Evolutionary conservation across 2,888 invertebrate genomes (phyloP).

Genomic region (Hypselothyrea guttata): DNA sequence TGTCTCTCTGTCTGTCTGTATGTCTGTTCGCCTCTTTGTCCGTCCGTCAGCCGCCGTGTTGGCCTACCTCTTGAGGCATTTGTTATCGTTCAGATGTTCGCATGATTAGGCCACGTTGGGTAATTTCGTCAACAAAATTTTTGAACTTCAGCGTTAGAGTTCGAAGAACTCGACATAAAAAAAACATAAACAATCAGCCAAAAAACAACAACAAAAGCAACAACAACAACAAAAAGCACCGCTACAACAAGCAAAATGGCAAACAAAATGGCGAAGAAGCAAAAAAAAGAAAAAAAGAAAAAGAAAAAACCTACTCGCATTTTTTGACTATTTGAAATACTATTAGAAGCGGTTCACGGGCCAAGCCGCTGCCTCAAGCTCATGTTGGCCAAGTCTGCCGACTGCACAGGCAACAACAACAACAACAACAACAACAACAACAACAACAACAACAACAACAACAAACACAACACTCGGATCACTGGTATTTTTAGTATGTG

Average conservation of each 20-base stretch:
- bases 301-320: slow-evolving; percentile 9
- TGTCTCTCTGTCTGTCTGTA: not conserved
- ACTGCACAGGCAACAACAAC: slow-evolving; percentile 30
- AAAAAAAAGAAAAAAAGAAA: too few species aligned
- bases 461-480: slow-evolving; percentile 55
- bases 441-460: slow-evolving; percentile 40
- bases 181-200: slow-evolving; percentile 42
- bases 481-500: slow-evolving; percentile 71
- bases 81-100: slow-evolving; percentile 48
- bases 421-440: slow-evolving; percentile 24
- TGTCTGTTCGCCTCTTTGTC: slow-evolving; percentile 1
- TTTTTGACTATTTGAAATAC: slow-evolving; percentile 28
- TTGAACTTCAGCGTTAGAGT: slow-evolving; percentile 57
- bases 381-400: slow-evolving; percentile 54
- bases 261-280: slow-evolving; percentile 41
- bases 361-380: slow-evolving; percentile 28
- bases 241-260: slow-evolving; percentile 28
- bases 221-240: slow-evolving; percentile 16
- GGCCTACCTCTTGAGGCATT: slow-evolving; percentile 2
- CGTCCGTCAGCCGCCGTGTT: not conserved
- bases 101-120: slow-evolving; percentile 46
- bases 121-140: slow-evolving; percentile 43
- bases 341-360: slow-evolving; percentile 52
- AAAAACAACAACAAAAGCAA: slow-evolving; percentile 13
- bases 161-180: slow-evolving; percentile 67